A percentile compares a stretch with the other conserved stretches of the same genome.
Conservation (phyloP, 2,113 vertebrate genomes). For the Bambusicola thoracicus region DNA sequence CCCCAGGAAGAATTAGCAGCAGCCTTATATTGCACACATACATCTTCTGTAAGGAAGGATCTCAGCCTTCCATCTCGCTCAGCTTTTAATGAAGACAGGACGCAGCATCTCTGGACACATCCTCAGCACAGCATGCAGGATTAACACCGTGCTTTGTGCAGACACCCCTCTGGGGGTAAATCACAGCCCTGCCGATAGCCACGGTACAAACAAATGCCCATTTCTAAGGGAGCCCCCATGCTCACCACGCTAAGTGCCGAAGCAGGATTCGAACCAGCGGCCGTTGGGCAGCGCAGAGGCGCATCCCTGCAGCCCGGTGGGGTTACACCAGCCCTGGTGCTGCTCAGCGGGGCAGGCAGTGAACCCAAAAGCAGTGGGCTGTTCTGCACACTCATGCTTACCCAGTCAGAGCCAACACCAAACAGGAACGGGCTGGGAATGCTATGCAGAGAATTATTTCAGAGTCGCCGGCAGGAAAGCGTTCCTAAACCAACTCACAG, state of each 20-base stretch:
- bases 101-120: not conserved
- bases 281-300: too few species aligned
- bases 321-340: too few species aligned
- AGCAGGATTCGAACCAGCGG: too few species aligned
- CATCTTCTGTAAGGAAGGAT: conserved; percentile 24
- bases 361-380: not conserved
- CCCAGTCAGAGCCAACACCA: accelerated
- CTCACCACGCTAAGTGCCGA: not conserved
- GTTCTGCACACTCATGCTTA: accelerated
- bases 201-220: conserved; percentile 12
- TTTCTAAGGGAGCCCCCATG: not conserved
- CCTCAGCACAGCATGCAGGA: conserved; percentile 29
- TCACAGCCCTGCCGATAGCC: not conserved
- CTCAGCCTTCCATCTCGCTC: not conserved
- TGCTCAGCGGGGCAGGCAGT: not conserved
- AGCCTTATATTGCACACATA: conserved; percentile 15
- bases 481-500: accelerated
- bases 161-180: not conserved
- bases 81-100: conserved; percentile 6
- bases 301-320: too few species aligned
- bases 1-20: conserved; percentile 48
- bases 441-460: accelerated
- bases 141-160: conserved; percentile 23
- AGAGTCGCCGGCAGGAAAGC: accelerated
- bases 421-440: accelerated